Base-by-base conservation (phyloP, 1,140 invertebrate genomes). In the Heliothis subflexa region DNA sequence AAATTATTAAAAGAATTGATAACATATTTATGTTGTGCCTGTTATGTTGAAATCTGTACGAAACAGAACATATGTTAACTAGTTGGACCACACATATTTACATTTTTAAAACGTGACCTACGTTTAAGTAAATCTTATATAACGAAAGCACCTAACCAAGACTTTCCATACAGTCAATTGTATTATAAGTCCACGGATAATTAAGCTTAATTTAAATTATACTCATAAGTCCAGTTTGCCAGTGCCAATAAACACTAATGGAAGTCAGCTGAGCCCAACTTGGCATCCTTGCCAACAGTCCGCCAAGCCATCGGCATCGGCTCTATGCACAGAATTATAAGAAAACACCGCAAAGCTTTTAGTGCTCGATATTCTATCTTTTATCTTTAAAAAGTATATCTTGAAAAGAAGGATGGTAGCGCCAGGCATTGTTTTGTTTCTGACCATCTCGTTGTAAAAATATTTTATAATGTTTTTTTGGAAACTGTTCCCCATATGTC, bases 221-320 rank as follows among this genome's bases (percentile, higher is more conserved):
- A 12, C 55, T 57, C 18, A 33, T 57, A 57, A 13, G 18, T 57
- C 16, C 54, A 57, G 54, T 57, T 57, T 25, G 18, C 21, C 18
- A 57, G 54, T 57, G 54, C 10, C 12, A 25, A 57, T 57, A 57
- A 59, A 59, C 55, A 59, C 55, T 25, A 59, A 28, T 59, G 28
- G 12, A 59, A 59, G 55, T 28, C 21, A 28, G 21, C 25, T 13
- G 21, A 21, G 21, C 55, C 21, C 13, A 25, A 28, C 25, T 59
- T 59, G 55, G 55, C 21, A 59, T 12, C 21, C 12, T 13, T 25
- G 55, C 21, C 55, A 59, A 59, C 55, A 25, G 33, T 9, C 9
- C 33, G 33, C 33, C 33, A 9, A 5, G 5, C 5, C 33, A 5
- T 5, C 3, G 7, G 1, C 33, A 33, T 3, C 14, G 14, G 50